A percentile compares a stretch with the other conserved stretches of the same genome.
phyloP scores from a whole-genome alignment of 2,888 invertebrate species.

The Hybos culiciformis region DNA sequence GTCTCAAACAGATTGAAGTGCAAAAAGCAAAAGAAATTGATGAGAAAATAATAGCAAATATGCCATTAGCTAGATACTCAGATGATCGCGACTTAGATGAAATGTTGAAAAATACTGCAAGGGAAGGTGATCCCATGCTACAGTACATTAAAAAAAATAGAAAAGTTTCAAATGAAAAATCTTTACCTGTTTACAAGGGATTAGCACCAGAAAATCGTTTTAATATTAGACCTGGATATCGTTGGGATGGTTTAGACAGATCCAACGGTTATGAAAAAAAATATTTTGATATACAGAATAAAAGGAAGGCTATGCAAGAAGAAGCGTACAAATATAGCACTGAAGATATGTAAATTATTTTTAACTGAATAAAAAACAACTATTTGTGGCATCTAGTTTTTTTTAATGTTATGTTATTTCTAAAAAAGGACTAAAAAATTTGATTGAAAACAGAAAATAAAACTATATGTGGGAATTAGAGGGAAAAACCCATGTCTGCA shows the following conservation, averaged over 20 bases:
- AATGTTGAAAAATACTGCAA: slow-evolving; percentile 55
- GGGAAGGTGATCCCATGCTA: slow-evolving; percentile 90
- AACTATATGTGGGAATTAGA: too few relatives aligned
- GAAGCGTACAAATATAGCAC: slow-evolving; percentile 91
- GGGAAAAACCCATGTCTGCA: too few relatives aligned
- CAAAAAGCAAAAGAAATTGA: slow-evolving; percentile 53
- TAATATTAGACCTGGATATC: slow-evolving; percentile 80
- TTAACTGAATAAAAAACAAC: too few relatives aligned
- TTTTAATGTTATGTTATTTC: too few relatives aligned
- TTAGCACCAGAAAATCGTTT: slow-evolving; percentile 84
- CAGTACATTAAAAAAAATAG: slow-evolving; percentile 59
- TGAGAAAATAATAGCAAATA: too few relatives aligned
- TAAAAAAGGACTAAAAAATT: too few relatives aligned
- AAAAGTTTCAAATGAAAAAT: slow-evolving; percentile 45
- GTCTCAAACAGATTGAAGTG: slow-evolving; percentile 70
- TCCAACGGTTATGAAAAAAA: slow-evolving; percentile 92
- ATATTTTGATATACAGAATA: slow-evolving; percentile 66
- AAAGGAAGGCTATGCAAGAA: slow-evolving; percentile 59
- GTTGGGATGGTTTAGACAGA: slow-evolving; percentile 98
- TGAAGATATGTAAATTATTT: slow-evolving; percentile 89
- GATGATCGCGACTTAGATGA: slow-evolving; percentile 81
- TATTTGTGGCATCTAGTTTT: too few relatives aligned
- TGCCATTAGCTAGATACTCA: slow-evolving; percentile 79
- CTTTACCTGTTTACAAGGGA: slow-evolving; percentile 65
- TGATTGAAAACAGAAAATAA: too few relatives aligned